Conservation (phyloP, 1,140 invertebrate genomes). For the Holotrichia oblita region DNA sequence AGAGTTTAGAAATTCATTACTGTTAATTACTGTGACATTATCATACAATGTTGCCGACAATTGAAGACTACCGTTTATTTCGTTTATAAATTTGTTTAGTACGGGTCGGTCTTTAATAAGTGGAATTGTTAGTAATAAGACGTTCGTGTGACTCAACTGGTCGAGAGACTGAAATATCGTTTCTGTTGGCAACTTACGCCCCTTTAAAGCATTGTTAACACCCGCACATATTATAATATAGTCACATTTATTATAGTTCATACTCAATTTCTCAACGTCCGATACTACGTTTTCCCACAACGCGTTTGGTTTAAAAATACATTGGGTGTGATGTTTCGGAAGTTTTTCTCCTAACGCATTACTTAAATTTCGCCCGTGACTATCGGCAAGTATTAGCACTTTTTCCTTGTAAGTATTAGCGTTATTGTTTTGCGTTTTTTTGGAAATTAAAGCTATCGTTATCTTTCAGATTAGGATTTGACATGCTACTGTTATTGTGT, state of each 20-base stretch:
- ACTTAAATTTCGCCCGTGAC: not conserved
- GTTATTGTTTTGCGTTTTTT: too few species aligned
- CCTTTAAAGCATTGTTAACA: not conserved
- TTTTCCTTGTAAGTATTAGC: not conserved
- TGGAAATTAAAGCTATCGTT: too few species aligned
- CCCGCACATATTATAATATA: not conserved
- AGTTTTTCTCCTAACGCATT: not conserved
- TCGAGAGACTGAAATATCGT: not conserved
- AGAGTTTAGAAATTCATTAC: too few species aligned
- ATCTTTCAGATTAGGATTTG: too few species aligned
- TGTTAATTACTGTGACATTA: too few species aligned
- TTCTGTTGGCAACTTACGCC: not conserved
- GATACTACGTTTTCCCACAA: not conserved
- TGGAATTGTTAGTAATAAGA: too few species aligned
- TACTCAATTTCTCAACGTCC: not conserved
- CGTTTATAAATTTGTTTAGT: too few species aligned
- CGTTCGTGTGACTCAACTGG: too few species aligned
- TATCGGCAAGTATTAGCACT: constrained; percentile 6
- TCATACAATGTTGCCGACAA: too few species aligned
- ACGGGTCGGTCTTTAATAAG: too few species aligned
- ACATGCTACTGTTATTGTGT: too few species aligned
- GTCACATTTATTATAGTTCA: not conserved
- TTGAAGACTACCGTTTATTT: too few species aligned
- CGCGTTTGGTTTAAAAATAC: not conserved
- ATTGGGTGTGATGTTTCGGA: not conserved